Percentiles rank a stretch among this genome's conserved stretches.
phyloP scores from a whole-genome alignment of 2,113 vertebrate species.

The Willisornis vidua region DNA sequence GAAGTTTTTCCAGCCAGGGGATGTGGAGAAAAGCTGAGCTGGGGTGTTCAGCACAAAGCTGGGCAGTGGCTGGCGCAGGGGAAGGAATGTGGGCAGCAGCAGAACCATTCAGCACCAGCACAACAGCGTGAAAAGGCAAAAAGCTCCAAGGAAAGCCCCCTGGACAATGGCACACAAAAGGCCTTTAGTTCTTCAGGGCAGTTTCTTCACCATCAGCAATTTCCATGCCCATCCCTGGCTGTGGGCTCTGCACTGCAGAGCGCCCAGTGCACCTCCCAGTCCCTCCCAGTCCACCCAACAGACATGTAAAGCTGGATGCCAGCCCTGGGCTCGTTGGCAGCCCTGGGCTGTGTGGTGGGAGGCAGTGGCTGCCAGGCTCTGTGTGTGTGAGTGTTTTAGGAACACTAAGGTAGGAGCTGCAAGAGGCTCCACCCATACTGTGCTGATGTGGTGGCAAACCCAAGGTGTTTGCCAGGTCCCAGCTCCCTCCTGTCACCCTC shows the following conservation, averaged over 20 bases:
- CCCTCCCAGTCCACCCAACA: not conserved
- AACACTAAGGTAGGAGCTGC: not conserved
- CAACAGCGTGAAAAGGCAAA: slow-evolving; percentile 47
- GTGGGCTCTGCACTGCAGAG: not conserved
- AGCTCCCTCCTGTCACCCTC: not conserved
- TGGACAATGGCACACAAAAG: slow-evolving; percentile 39
- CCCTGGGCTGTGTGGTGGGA: not conserved
- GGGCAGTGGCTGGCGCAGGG: not conserved
- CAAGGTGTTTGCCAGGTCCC: not conserved
- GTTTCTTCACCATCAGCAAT: slow-evolving; percentile 37
- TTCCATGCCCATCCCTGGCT: slow-evolving; percentile 8
- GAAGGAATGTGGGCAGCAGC: slow-evolving; percentile 70
- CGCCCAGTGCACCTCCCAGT: not conserved
- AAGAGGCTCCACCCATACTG: not conserved
- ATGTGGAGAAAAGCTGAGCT: slow-evolving; percentile 64
- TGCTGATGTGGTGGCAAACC: not conserved
- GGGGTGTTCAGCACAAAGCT: slow-evolving; percentile 56
- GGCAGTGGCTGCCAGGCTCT: not conserved
- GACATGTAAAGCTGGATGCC: not conserved
- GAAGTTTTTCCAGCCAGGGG: not conserved
- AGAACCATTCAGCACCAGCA: slow-evolving; percentile 49
- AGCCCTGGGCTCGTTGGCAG: not conserved
- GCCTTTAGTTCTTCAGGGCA: slow-evolving; percentile 36
- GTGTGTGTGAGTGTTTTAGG: not conserved
- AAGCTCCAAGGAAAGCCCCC: slow-evolving; percentile 59